phyloP scores from a whole-genome alignment of 2,888 invertebrate genomes.

The Endomychus coccineus region DNA sequence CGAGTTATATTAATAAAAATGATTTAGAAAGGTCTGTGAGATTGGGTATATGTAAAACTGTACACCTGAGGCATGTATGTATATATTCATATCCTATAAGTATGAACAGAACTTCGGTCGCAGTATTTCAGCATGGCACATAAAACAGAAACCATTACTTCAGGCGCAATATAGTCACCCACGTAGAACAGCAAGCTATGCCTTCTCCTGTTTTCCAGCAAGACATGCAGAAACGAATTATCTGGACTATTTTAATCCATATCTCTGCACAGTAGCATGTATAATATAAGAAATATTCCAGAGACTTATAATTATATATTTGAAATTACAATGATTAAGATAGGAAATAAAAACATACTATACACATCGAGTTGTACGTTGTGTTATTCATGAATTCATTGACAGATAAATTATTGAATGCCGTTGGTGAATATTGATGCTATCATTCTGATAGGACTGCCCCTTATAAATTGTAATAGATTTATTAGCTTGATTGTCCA shows the following conservation, averaged over 20 bases:
- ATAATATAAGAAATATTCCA: slow-evolving; percentile 41
- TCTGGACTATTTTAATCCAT: slow-evolving; percentile 8
- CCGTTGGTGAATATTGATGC: slow-evolving; percentile 22
- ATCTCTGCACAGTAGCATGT: slow-evolving; percentile 41
- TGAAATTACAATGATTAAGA: slow-evolving; percentile 44
- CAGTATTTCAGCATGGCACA: slow-evolving; percentile 15
- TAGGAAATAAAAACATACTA: slow-evolving; percentile 31
- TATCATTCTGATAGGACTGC: too few species aligned
- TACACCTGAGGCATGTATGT: slow-evolving; percentile 4
- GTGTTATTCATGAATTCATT: slow-evolving; percentile 32
- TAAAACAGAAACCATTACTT: slow-evolving; percentile 17
- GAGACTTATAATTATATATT: slow-evolving; percentile 44
- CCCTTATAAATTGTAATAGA: too few species aligned
- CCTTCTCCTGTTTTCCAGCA: too few species aligned
- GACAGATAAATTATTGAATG: slow-evolving; percentile 29
- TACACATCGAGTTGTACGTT: slow-evolving; percentile 17
- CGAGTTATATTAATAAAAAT: slow-evolving; percentile 13
- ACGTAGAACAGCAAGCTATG: too few species aligned
- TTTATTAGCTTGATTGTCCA: not conserved
- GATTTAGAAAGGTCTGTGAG: slow-evolving; percentile 14
- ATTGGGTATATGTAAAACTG: not conserved
- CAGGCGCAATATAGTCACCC: slow-evolving; percentile 9
- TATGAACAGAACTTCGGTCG: slow-evolving; percentile 8
- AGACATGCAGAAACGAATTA: too few species aligned
- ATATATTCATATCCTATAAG: slow-evolving; percentile 11